Conservation (phyloP, 2,888 invertebrate species). For the Uloborus plumipes region DNA sequence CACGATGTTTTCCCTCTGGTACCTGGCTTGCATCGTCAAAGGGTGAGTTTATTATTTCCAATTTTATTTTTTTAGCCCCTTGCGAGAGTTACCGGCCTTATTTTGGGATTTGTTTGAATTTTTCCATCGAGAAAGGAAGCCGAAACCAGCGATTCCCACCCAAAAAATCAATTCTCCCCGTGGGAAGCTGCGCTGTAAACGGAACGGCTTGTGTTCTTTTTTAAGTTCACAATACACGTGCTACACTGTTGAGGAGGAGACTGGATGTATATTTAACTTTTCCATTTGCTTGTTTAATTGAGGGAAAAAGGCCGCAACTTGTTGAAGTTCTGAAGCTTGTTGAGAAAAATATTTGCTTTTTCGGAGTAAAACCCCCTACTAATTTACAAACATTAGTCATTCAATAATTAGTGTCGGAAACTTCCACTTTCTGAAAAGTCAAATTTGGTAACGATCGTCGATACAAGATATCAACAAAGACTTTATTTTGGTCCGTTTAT, state of each 20-base stretch:
- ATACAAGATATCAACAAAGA: too few species aligned
- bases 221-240: constrained; percentile 15
- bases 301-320: neutral
- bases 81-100: neutral
- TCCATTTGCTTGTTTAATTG: constrained; percentile 15
- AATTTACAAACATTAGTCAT: too few species aligned
- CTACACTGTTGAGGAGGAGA: neutral
- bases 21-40: constrained; percentile 53
- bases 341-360: too few species aligned
- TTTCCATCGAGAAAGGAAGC: neutral
- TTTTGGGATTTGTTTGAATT: neutral
- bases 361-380: too few species aligned
- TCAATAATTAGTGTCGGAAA: too few species aligned
- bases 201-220: constrained; percentile 32
- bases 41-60: constrained; percentile 38
- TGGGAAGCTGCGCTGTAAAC: constrained; percentile 34
- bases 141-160: neutral
- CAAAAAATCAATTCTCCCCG: neutral
- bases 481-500: neutral
- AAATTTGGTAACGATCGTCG: too few species aligned
- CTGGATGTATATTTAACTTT: constrained; percentile 26
- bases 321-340: neutral
- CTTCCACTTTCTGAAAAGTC: too few species aligned
- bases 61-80: neutral
- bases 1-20: constrained; percentile 61